phyloP scores from a whole-genome alignment of 2,888 invertebrate genomes.

The Dilophus febrilis region DNA sequence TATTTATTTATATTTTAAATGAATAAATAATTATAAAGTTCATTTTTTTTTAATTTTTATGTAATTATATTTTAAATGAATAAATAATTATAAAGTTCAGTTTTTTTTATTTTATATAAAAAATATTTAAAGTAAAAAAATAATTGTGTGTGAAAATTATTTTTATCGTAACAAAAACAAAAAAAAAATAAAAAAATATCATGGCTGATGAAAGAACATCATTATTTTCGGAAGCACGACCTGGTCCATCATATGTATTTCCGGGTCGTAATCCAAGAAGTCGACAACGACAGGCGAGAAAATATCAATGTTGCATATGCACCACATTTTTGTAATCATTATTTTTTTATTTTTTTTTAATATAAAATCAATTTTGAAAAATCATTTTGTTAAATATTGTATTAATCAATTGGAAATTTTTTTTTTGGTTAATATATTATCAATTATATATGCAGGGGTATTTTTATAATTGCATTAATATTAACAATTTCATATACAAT shows the following conservation, averaged over 20 bases:
- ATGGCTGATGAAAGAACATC: conserved; percentile 36
- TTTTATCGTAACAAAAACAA: too few relatives aligned
- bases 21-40: too few relatives aligned
- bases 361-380: neutral
- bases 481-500: conserved; percentile 12
- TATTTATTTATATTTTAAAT: too few relatives aligned
- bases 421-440: neutral
- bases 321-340: conserved; percentile 43
- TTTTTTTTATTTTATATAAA: too few relatives aligned
- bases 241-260: conserved; percentile 32
- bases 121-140: too few relatives aligned
- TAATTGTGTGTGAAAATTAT: too few relatives aligned
- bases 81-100: too few relatives aligned
- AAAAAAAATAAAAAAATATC: neutral
- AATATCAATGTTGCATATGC: conserved; percentile 56
- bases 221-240: conserved; percentile 26
- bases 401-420: too few relatives aligned
- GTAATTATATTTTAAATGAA: too few relatives aligned
- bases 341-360: conserved; percentile 1
- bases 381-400: too few relatives aligned
- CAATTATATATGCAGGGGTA: conserved; percentile 10
- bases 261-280: conserved; percentile 31
- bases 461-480: conserved; percentile 11
- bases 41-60: too few relatives aligned
- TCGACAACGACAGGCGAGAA: conserved; percentile 30